A percentile compares a stretch with the other conserved stretches of the same genome.
These are phyloP conservation scores for Melanotaenia duboulayi DNA, from an alignment of 2,113 vertebrate genomes.

Conservation along the genomic window DNA sequence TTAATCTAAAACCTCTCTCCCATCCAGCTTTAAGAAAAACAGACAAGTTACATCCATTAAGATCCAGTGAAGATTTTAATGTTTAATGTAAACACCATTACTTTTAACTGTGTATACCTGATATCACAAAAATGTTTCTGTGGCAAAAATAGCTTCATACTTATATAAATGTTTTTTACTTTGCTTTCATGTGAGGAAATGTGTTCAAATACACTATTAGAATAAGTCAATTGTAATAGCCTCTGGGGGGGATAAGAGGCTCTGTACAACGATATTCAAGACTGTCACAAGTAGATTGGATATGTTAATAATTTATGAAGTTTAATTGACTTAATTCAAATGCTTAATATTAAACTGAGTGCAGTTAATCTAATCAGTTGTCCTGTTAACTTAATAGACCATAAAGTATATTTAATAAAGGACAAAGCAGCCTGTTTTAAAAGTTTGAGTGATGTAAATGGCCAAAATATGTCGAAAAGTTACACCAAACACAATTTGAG, in stretches of 20 bases:
- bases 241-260: not conserved
- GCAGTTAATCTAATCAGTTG: not conserved
- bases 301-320: not conserved
- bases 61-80: not conserved
- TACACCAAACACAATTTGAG: too few species aligned
- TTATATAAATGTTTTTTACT: too few species aligned
- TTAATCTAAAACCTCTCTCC: not conserved
- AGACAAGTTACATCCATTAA: not conserved
- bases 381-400: not conserved
- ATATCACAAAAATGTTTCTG: not conserved
- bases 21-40: not conserved
- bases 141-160: not conserved
- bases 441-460: conserved; percentile 5
- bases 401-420: not conserved
- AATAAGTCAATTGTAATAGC: not conserved
- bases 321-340: not conserved
- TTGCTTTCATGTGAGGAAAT: not conserved
- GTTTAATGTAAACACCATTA: not conserved
- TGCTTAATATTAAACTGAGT: not conserved
- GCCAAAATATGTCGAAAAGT: not conserved
- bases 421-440: not conserved
- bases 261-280: conserved; percentile 3
- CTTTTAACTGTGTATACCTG: not conserved
- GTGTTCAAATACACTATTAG: not conserved
- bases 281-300: not conserved